Evolutionary conservation across 2,797 vertebrate species (phyloP).

Genomic region (Ammospiza maritima): DNA sequence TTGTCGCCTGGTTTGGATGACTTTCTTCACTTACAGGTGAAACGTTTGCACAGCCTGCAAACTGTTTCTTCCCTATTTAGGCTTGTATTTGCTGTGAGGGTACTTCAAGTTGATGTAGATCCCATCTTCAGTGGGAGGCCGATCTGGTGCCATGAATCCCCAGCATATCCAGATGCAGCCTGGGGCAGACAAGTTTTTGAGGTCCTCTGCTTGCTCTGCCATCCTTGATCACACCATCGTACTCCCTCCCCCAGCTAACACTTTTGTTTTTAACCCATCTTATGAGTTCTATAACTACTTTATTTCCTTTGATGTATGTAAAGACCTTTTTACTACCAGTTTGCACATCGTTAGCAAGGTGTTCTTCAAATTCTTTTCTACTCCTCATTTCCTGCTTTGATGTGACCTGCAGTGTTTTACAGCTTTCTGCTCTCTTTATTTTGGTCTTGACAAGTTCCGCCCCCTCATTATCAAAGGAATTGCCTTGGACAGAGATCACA

Average conservation of each 20-base stretch:
- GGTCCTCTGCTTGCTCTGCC: background rate
- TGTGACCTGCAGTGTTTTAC: background rate
- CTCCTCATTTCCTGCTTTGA: background rate
- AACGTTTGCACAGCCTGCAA: background rate
- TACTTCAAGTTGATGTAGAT: background rate
- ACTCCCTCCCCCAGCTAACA: background rate
- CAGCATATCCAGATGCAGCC: no score
- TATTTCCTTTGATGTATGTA: background rate
- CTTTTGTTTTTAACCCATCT: background rate
- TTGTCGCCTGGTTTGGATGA: background rate
- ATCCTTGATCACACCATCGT: background rate
- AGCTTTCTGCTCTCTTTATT: background rate
- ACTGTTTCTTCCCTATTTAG: background rate
- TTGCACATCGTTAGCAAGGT: background rate
- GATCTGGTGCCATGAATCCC: accelerated
- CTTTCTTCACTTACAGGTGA: background rate
- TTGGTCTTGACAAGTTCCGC: background rate
- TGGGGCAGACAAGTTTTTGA: background rate
- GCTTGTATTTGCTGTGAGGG: background rate
- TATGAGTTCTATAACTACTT: background rate
- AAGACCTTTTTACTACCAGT: background rate
- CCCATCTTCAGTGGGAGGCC: background rate
- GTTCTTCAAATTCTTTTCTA: background rate
- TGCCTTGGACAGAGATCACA: background rate
- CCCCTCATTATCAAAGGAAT: background rate